A percentile compares a stretch with the other conserved stretches of the same genome.
Evolutionary conservation across 2,797 vertebrate species (phyloP).

Genomic region (Furcifer pardalis): DNA sequence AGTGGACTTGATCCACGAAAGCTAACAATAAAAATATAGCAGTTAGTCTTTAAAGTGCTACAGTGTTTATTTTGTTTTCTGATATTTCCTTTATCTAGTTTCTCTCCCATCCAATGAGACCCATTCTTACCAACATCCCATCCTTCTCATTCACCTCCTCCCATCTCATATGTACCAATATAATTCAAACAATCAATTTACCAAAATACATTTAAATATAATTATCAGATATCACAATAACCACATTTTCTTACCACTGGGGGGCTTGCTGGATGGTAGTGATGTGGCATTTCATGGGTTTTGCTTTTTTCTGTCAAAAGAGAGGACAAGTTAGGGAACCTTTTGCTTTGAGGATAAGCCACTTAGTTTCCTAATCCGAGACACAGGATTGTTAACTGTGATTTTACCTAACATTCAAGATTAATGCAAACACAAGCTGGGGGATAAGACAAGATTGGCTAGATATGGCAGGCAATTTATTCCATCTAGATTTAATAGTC

Average conservation of each 20-base stretch:
- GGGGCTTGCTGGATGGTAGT: not conserved
- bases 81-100: no score
- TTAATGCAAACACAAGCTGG: not conserved
- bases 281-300: not conserved
- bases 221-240: not conserved
- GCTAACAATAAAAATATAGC: no score
- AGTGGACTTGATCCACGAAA: no score
- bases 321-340: not conserved
- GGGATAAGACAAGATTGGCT: not conserved
- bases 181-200: no score
- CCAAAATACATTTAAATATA: no score
- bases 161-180: no score
- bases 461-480: not conserved
- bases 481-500: not conserved
- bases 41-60: no score
- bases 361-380: not conserved
- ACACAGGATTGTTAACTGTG: not conserved
- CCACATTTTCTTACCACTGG: not conserved
- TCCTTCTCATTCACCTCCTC: no score
- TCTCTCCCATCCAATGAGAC: no score
- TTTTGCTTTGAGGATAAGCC: not conserved
- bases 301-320: slow-evolving; percentile 5
- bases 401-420: not conserved
- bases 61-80: no score
- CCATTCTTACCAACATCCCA: no score